Percentiles rank a stretch among this genome's conserved stretches.
phyloP scores from a whole-genome alignment of 2,113 vertebrate species.

The Periophthalmodon schlosseri region DNA sequence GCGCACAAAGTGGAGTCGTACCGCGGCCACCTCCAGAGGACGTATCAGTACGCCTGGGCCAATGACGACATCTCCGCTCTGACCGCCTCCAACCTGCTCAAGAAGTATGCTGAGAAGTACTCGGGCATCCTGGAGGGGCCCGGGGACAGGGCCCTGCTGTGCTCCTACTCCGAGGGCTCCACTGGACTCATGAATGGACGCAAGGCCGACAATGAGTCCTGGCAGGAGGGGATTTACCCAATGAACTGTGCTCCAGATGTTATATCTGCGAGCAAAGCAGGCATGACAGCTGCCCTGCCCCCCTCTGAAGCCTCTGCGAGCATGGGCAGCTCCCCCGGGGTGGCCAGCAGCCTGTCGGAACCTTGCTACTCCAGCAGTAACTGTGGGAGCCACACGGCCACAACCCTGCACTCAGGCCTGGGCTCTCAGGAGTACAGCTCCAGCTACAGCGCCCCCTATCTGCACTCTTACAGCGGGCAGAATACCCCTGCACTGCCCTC shows the following conservation, averaged over 20 bases:
- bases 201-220: slow-evolving; percentile 94
- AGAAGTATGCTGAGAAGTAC: slow-evolving; percentile 99
- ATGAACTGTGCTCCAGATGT: slow-evolving; percentile 98
- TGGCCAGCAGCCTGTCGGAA: slow-evolving; percentile 93
- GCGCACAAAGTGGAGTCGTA: slow-evolving; percentile 99
- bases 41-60: slow-evolving; percentile 98
- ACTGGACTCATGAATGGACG: slow-evolving; percentile 91
- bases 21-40: slow-evolving; percentile 94
- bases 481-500: slow-evolving; percentile 91
- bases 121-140: slow-evolving; percentile 96
- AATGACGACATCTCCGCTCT: slow-evolving; percentile 98
- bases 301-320: slow-evolving; percentile 90
- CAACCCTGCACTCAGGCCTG: slow-evolving; percentile 92
- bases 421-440: slow-evolving; percentile 97
- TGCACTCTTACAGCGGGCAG: slow-evolving; percentile 95
- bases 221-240: slow-evolving; percentile 96
- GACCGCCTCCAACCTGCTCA: slow-evolving; percentile 97
- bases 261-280: slow-evolving; percentile 92
- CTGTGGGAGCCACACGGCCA: slow-evolving; percentile 92
- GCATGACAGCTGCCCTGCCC: slow-evolving; percentile 91
- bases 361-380: slow-evolving; percentile 94
- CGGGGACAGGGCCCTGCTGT: slow-evolving; percentile 88
- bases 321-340: slow-evolving; percentile 93
- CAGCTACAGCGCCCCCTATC: slow-evolving; percentile 94
- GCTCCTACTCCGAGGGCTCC: slow-evolving; percentile 89